These are phyloP conservation scores for Dendronephthya gigantea DNA, from an alignment of 64 coral and sea anemone species.

Conservation along the genomic window DNA sequence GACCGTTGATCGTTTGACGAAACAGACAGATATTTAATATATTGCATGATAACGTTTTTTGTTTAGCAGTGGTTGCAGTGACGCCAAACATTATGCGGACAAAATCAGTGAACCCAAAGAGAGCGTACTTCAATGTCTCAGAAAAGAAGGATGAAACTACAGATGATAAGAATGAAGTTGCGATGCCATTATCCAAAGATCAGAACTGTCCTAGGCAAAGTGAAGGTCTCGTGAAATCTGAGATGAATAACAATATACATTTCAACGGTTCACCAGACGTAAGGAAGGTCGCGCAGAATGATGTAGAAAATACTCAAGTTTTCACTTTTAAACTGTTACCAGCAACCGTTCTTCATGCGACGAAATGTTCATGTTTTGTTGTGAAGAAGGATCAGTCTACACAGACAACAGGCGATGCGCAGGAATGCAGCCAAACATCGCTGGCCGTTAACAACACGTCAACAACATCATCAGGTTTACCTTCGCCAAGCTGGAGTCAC, in stretches of 20 bases:
- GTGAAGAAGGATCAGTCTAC: background rate
- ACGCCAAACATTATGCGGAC: background rate
- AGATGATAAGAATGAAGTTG: background rate
- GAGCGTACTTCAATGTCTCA: background rate
- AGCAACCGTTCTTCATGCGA: background rate
- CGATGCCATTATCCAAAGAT: background rate
- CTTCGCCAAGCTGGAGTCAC: background rate
- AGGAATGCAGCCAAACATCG: background rate
- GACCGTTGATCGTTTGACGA: too few relatives aligned
- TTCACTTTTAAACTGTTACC: background rate
- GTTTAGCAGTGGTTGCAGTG: background rate
- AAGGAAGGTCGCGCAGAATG: background rate
- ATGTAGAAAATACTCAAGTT: background rate
- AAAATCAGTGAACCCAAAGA: slow-evolving; percentile 3
- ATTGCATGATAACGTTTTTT: too few relatives aligned
- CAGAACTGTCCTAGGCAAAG: background rate
- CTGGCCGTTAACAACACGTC: background rate
- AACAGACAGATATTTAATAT: too few relatives aligned
- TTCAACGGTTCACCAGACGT: background rate
- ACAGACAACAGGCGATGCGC: background rate
- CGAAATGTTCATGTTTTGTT: slow-evolving; percentile 10
- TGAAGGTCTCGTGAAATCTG: background rate
- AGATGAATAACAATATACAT: background rate
- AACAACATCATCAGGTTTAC: background rate
- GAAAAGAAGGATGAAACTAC: background rate